Evolutionary conservation across 1,140 invertebrate species (phyloP).

Genomic region (Pseudobourletiella spinata): DNA sequence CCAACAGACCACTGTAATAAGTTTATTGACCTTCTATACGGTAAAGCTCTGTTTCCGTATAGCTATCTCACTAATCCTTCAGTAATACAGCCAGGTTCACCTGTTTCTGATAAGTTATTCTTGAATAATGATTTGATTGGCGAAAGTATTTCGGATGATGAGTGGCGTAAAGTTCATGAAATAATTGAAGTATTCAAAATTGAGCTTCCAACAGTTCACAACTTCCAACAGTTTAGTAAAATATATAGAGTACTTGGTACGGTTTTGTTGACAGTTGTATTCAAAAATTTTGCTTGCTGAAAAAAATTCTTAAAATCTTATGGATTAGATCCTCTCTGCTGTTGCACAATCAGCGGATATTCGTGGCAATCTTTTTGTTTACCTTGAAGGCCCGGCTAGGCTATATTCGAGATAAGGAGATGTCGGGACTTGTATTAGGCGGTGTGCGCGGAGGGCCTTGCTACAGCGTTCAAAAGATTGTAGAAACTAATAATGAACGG

Average conservation of each 20-base stretch:
- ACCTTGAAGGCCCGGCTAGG: not conserved
- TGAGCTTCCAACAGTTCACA: no score
- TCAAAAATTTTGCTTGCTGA: not conserved
- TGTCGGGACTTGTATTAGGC: not conserved
- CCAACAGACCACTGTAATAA: no score
- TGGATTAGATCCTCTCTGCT: not conserved
- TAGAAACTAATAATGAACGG: not conserved
- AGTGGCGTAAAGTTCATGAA: not conserved
- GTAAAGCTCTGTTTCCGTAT: not conserved
- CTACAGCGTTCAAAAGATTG: not conserved
- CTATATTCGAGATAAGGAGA: not conserved
- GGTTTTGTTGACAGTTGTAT: not conserved
- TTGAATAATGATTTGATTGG: not conserved
- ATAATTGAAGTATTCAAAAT: not conserved
- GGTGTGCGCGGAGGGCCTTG: not conserved
- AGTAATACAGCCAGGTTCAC: not conserved
- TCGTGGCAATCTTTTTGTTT: not conserved
- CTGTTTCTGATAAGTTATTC: not conserved
- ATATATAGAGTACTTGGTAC: not conserved
- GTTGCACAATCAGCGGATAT: not conserved
- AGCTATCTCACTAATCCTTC: not conserved
- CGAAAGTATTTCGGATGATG: not conserved
- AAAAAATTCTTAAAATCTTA: not conserved
- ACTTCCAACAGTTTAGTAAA: not conserved
- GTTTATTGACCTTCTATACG: not conserved